These are phyloP conservation scores for Chelon labrosus DNA, from an alignment of 2,797 vertebrate species.

Conservation along the genomic window DNA sequence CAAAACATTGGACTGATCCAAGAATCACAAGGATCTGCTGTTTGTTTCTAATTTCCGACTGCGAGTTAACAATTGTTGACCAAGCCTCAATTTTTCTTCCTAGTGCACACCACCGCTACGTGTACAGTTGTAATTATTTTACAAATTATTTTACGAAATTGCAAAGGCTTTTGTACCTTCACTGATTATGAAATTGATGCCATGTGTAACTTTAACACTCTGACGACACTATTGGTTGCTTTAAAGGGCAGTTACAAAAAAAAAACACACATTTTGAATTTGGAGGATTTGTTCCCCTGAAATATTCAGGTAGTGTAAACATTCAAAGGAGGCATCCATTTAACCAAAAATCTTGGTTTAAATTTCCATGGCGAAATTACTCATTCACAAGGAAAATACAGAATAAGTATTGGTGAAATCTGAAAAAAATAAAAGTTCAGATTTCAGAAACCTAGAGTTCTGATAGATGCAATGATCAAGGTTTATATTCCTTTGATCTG, in stretches of 20 bases:
- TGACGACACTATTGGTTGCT: too few species aligned
- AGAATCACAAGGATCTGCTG: not conserved
- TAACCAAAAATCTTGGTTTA: constrained; percentile 30
- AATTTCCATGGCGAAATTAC: constrained; percentile 33
- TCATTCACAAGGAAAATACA: constrained; percentile 24
- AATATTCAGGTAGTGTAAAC: constrained; percentile 11
- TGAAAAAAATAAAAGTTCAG: constrained; percentile 30
- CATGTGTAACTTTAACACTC: too few species aligned
- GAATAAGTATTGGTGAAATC: constrained; percentile 45
- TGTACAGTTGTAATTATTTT: too few species aligned
- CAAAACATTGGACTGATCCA: not conserved
- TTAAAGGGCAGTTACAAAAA: too few species aligned
- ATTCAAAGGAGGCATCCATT: constrained; percentile 7
- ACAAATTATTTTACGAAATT: too few species aligned
- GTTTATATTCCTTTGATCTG: constrained; percentile 81
- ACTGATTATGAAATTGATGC: too few species aligned
- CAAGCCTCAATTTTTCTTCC: too few species aligned
- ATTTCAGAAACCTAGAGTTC: constrained; percentile 50
- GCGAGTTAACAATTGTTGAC: too few species aligned
- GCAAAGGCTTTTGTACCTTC: too few species aligned
- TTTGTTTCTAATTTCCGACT: not conserved
- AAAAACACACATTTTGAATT: too few species aligned
- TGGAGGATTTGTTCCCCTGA: not conserved
- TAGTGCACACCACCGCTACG: too few species aligned
- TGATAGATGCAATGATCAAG: constrained; percentile 75